These are phyloP conservation scores for Sebastes baramenuke DNA, from an alignment of 2,797 vertebrate genomes.

Conservation along the genomic window DNA sequence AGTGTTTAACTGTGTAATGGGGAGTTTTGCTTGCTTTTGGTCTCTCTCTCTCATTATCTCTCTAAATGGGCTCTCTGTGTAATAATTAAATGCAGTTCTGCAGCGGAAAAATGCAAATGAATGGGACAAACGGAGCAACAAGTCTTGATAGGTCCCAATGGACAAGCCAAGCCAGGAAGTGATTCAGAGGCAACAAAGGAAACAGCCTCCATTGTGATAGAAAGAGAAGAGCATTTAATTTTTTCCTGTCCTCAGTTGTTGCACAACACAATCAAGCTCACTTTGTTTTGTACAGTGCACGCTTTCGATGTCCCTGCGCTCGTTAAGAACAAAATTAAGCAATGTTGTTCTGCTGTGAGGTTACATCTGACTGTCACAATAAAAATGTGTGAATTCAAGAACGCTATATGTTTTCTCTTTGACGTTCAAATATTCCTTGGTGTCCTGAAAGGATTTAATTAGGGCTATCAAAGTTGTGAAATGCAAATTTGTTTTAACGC, in stretches of 20 bases:
- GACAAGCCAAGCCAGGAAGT: slow-evolving; percentile 34
- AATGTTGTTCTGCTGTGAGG: not conserved
- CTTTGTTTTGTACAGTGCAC: slow-evolving; percentile 19
- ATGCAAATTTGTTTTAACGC: no score
- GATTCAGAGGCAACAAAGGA: slow-evolving; percentile 55
- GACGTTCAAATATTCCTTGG: not conserved
- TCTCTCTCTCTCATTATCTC: slow-evolving; percentile 55
- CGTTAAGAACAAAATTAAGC: slow-evolving; percentile 18
- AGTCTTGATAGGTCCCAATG: slow-evolving; percentile 40
- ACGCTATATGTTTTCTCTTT: not conserved
- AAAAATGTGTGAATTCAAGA: not conserved
- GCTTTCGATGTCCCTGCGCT: slow-evolving; percentile 1
- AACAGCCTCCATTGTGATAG: slow-evolving; percentile 25
- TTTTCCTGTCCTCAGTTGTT: slow-evolving; percentile 17
- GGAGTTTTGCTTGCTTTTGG: slow-evolving; percentile 37
- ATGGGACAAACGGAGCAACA: slow-evolving; percentile 56
- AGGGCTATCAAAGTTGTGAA: no score
- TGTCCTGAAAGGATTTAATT: slow-evolving; percentile 9
- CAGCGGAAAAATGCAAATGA: slow-evolving; percentile 66
- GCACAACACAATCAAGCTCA: slow-evolving; percentile 36
- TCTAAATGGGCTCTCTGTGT: slow-evolving; percentile 60
- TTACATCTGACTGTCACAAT: not conserved
- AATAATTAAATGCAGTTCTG: slow-evolving; percentile 66
- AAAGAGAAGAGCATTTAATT: not conserved
- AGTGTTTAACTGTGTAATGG: slow-evolving; percentile 43